Evolutionary conservation across 1,140 invertebrate genomes (phyloP), one percentile per base, ranked within the genome.

Genomic region (Orussus abietinus): DNA sequence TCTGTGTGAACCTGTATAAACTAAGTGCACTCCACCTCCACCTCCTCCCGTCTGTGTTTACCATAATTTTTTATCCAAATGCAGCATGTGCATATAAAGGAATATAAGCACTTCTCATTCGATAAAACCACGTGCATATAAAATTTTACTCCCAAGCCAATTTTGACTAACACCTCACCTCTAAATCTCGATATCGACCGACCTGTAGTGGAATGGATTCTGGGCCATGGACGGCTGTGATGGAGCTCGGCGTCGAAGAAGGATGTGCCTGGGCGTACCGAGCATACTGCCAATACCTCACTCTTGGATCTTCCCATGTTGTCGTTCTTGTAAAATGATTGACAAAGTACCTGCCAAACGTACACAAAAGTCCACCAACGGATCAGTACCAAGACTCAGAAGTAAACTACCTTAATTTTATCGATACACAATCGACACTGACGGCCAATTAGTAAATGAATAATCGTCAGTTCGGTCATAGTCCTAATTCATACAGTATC

Each of bases 271-370:
- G 67, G 9, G 57, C 47, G 43, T 72, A 72, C 42, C 72, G 65
- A 42, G 62, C 55, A 51, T 75, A 67, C 45, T 78, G 77, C 56
- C 76, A 77, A 54, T 80, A 81, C 52, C 72, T 71, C 21, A 76
- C 59, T 42, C 80, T 69, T 13, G 81, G 80, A 71, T 83, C 80
- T 68, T 84, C 80, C 79, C 82, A 81, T 67, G 81, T 80, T 59
- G 82, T 83, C 18, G 77, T 79, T 66, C 81, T 81, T 33, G 76
- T 84, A 41, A 80, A 75, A 66, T 88, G 84, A 74, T 86, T 85
- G 56, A 88, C 80, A 63, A 82, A 88, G 66, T 86, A 88, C 51
- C 85, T 88, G 65, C 20, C n/a, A n/a, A 77, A 79, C 42, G 45
- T 34, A 38, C 57, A 53, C 29, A 38, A 32, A 28, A 42, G 14